These are phyloP conservation scores for Drosophila nr. perissopoda DNA, from an alignment of 2,888 invertebrate genomes.

Conservation along the genomic window DNA sequence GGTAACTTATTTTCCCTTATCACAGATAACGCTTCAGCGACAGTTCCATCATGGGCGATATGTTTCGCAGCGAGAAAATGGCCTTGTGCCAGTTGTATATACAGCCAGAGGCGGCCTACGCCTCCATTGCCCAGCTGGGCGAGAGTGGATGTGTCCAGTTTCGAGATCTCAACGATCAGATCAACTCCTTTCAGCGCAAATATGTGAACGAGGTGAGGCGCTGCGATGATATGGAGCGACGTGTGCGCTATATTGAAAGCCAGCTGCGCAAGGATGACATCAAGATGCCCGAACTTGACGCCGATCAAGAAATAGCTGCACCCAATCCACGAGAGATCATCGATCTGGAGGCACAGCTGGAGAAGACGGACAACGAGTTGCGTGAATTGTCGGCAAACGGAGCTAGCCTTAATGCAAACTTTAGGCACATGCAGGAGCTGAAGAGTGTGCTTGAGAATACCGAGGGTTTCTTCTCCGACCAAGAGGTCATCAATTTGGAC, in stretches of 20 bases:
- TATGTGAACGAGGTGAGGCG: constrained; percentile 93
- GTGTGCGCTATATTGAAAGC: constrained; percentile 91
- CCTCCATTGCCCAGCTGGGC: constrained; percentile 96
- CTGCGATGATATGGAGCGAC: constrained; percentile 94
- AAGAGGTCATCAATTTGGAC: constrained; percentile 81
- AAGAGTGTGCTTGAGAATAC: constrained; percentile 96
- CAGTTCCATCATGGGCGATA: constrained; percentile 88
- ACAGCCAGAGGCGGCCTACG: constrained; percentile 97
- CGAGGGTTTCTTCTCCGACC: constrained; percentile 86
- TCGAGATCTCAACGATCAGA: constrained; percentile 93
- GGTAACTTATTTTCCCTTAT: constrained; percentile 25
- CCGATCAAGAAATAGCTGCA: constrained; percentile 88
- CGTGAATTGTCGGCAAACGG: constrained; percentile 97
- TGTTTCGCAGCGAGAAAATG: constrained; percentile 97
- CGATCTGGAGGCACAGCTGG: constrained; percentile 93
- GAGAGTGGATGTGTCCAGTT: constrained; percentile 97
- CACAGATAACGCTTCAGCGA: constrained; percentile 41
- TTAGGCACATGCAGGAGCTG: constrained; percentile 95
- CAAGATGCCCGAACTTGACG: constrained; percentile 88
- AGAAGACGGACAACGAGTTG: constrained; percentile 98
- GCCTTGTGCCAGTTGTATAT: constrained; percentile 96
- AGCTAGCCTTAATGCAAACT: constrained; percentile 96
- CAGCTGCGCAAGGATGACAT: constrained; percentile 92
- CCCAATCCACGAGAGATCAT: constrained; percentile 92
- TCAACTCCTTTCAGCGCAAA: constrained; percentile 93